phyloP scores from a whole-genome alignment of 2,113 vertebrate species.

The Rhynchomys soricoides region DNA sequence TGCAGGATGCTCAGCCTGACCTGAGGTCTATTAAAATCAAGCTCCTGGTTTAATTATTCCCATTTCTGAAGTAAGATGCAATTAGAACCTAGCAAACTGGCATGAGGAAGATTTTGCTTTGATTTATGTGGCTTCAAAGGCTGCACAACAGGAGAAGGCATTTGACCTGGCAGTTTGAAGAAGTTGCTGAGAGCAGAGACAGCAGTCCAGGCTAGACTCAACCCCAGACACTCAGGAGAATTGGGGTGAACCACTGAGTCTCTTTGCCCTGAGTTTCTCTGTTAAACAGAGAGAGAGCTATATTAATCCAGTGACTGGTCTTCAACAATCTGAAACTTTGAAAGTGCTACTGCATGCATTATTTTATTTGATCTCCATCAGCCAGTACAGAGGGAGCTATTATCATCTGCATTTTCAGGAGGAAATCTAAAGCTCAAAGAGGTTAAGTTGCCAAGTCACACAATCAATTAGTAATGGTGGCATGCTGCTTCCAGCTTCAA shows the following conservation, averaged over 20 bases:
- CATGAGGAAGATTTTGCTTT: slow-evolving; percentile 42
- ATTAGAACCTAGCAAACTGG: slow-evolving; percentile 60
- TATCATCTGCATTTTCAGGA: slow-evolving; percentile 57
- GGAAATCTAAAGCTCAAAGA: slow-evolving; percentile 8
- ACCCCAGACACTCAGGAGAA: neutral
- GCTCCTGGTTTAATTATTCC: slow-evolving; percentile 70
- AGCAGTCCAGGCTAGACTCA: neutral
- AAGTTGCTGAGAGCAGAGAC: neutral
- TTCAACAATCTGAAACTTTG: slow-evolving; percentile 29
- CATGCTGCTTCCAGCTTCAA: slow-evolving; percentile 22
- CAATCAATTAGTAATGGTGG: slow-evolving; percentile 24
- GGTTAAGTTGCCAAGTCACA: slow-evolving; percentile 25
- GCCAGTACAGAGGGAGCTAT: neutral
- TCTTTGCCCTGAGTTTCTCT: slow-evolving; percentile 13
- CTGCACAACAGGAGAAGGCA: neutral
- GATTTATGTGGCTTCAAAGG: slow-evolving; percentile 26
- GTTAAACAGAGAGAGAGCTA: neutral
- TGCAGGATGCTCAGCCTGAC: slow-evolving; percentile 53
- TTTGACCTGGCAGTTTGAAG: neutral
- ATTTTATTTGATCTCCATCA: slow-evolving; percentile 43
- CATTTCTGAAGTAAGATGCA: slow-evolving; percentile 63
- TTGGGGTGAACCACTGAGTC: neutral
- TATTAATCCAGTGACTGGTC: slow-evolving; percentile 35
- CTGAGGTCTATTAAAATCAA: slow-evolving; percentile 62
- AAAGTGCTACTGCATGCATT: slow-evolving; percentile 57